These are phyloP conservation scores for Erythrocercus mccallii DNA, from an alignment of 2,113 vertebrate species.

Conservation along the genomic window DNA sequence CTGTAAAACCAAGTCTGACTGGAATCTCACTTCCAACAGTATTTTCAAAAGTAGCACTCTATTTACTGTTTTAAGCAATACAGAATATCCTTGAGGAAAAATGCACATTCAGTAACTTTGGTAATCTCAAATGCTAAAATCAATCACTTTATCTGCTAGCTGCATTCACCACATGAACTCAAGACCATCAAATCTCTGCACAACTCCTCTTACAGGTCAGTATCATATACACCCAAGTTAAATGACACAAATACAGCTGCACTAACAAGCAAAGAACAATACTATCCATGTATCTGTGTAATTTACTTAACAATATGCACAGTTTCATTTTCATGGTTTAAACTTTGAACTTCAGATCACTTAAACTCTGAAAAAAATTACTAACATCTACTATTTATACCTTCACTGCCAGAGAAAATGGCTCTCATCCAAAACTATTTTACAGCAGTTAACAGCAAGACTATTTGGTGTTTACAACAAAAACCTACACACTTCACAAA, in stretches of 20 bases:
- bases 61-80: neutral
- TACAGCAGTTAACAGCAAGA: neutral
- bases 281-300: neutral
- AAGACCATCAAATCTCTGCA: neutral
- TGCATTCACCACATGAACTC: neutral
- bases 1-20: slow-evolving; percentile 14
- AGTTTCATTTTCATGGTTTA: neutral
- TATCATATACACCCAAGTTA: neutral
- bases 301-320: neutral
- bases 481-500: neutral
- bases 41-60: neutral
- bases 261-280: neutral
- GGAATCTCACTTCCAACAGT: neutral
- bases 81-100: neutral
- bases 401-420: neutral
- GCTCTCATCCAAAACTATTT: neutral
- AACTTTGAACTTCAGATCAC: neutral
- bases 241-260: neutral
- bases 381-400: neutral
- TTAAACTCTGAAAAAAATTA: neutral
- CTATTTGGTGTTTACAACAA: neutral
- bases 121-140: neutral
- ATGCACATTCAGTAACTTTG: neutral
- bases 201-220: neutral
- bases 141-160: neutral